phyloP scores from a whole-genome alignment of 2,888 invertebrate species.

The Caradrina kadenii region DNA sequence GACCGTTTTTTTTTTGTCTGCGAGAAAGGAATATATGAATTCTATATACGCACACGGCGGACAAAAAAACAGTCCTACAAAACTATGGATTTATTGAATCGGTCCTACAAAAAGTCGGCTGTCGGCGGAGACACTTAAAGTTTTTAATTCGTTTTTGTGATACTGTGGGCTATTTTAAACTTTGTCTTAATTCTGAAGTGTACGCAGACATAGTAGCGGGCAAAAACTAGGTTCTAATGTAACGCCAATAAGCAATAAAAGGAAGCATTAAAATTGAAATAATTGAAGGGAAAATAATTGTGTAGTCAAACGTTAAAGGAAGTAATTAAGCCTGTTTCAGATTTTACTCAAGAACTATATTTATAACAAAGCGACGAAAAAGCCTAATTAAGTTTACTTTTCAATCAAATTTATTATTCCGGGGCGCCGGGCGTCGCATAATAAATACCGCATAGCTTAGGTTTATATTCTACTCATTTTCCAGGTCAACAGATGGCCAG shows the following conservation, averaged over 20 bases:
- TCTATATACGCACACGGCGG: no score
- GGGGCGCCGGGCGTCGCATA: not conserved
- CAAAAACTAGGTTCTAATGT: no score
- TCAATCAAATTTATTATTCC: constrained; percentile 1
- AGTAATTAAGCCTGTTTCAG: constrained; percentile 11
- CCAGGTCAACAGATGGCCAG: not conserved
- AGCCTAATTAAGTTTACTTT: constrained; percentile 8
- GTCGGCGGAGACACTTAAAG: no score
- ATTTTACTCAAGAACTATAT: constrained; percentile 8
- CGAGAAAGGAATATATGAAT: no score
- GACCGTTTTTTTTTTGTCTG: no score
- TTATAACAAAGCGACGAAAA: constrained; percentile 3
- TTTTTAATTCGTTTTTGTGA: no score
- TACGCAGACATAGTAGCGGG: no score
- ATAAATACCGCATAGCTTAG: constrained; percentile 7
- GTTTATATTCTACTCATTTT: constrained; percentile 3
- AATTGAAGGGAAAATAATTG: constrained; percentile 4
- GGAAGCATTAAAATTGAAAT: not conserved
- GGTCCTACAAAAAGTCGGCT: no score
- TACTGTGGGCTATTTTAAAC: no score
- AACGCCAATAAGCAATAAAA: not conserved
- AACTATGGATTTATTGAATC: no score
- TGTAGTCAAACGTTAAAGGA: constrained; percentile 1
- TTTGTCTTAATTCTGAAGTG: no score
- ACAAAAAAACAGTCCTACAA: no score